Conservation (phyloP, 1,140 invertebrate genomes). For the Ips typographus region DNA sequence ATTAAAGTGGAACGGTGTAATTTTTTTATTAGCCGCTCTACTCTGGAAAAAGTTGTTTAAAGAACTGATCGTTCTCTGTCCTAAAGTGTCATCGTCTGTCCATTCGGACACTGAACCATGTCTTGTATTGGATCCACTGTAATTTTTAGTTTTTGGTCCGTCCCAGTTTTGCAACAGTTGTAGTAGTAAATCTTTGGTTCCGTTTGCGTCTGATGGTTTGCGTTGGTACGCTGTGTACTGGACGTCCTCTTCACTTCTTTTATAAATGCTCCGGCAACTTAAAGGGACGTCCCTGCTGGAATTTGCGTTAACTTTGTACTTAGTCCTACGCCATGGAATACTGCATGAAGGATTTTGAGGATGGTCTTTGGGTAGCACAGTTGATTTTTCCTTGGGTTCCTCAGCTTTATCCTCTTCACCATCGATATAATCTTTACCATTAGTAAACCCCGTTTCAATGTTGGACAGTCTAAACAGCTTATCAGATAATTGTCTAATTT, state of each 20-base stretch:
- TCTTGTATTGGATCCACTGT: constrained; percentile 53
- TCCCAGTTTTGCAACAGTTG: constrained; percentile 51
- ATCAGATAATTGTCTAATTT: constrained; percentile 77
- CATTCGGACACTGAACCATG: constrained; percentile 62
- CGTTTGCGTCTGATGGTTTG: constrained; percentile 15
- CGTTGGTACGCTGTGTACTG: constrained; percentile 5
- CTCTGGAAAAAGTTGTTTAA: constrained; percentile 68
- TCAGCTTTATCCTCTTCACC: constrained; percentile 3
- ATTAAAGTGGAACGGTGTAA: constrained; percentile 45
- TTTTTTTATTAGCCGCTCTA: constrained; percentile 60
- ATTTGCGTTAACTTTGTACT: constrained; percentile 59
- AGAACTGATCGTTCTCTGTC: constrained; percentile 64
- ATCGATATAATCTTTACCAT: not conserved
- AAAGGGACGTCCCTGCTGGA: constrained; percentile 65
- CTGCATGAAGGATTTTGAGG: constrained; percentile 34
- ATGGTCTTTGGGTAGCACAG: constrained; percentile 30
- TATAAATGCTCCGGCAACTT: constrained; percentile 50
- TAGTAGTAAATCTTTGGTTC: constrained; percentile 36
- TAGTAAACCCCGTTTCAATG: constrained; percentile 61
- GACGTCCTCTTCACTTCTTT: constrained; percentile 25
- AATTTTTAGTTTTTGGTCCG: constrained; percentile 61
- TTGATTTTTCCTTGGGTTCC: not conserved
- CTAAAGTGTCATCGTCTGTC: constrained; percentile 57
- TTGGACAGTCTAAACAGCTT: constrained; percentile 72
- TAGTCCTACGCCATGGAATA: constrained; percentile 61